Conservation (phyloP, 1,140 invertebrate genomes). For the Diachasma alloeum region DNA sequence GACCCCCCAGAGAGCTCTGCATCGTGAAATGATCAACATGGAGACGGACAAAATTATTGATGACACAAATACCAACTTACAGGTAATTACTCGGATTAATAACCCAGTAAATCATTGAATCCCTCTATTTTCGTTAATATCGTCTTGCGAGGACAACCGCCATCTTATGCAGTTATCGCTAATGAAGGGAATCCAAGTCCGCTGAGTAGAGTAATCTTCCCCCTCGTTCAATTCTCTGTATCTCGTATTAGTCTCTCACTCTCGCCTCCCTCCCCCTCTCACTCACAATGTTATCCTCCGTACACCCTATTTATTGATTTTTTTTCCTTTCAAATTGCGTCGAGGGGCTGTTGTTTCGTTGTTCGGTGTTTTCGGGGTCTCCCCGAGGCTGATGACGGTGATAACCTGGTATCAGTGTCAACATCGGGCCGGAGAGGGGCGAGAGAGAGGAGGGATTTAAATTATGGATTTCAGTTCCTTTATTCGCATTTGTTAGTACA, state of each 20-base stretch:
- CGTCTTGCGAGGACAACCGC: neutral
- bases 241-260: neutral
- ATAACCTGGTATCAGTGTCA: too few relatives aligned
- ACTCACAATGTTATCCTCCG: slow-evolving; percentile 14
- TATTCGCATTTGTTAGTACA: too few relatives aligned
- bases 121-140: neutral
- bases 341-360: neutral
- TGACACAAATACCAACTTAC: slow-evolving; percentile 68
- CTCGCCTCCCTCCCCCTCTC: neutral
- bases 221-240: slow-evolving; percentile 1
- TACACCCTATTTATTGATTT: neutral
- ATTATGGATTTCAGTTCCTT: too few relatives aligned
- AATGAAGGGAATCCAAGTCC: neutral
- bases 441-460: too few relatives aligned
- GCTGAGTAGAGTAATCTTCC: neutral
- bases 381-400: too few relatives aligned
- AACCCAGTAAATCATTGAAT: neutral
- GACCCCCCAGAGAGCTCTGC: slow-evolving; percentile 18
- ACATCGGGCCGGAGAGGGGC: too few relatives aligned
- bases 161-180: neutral
- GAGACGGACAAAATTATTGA: slow-evolving; percentile 73
- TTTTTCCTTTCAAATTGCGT: neutral
- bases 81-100: slow-evolving; percentile 57
- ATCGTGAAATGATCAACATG: slow-evolving; percentile 69
- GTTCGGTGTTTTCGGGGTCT: too few relatives aligned